Evolutionary conservation across 1,140 invertebrate species (phyloP), one percentile per base, ranked within the genome.

Genomic region (Aphis gossypii): DNA sequence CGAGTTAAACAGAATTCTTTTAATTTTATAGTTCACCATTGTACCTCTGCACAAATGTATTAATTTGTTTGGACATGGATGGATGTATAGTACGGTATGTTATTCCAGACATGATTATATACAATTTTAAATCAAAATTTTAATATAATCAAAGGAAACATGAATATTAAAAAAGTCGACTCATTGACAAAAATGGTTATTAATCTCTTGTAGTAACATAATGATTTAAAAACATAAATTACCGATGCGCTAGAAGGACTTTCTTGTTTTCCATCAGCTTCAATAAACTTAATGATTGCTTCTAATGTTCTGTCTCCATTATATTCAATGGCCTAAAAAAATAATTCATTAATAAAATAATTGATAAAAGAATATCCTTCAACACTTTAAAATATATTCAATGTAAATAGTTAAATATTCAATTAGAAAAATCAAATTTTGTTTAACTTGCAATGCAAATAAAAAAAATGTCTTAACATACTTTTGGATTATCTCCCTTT

Each of bases 251-350:
- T 88, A 41, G 51, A 25, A 90, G 89, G 2, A 44, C 38, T 25
- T 44, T 96, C 97, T 94, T 96, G 96, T 88, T 96, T 96, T 93
- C 97, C 97, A 95, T 96, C 97, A 82, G 96, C 96, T 95, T 99
- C 98, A 86, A 99, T 95, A 96, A 99, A 99, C 96, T 99, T 98
- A 90, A 96, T 96, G 94, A 99, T 96, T 94, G 97, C 99, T 95
- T 99, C 99, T 94, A 99, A 96, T 94, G 99, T 99, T 95, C 99
- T 97, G 95, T 99, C 98, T 92, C 99, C 99, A 95, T 97, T 98
- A 96, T 98, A 99, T 95, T 99, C 98, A 94, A 99, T 96, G 94
- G 97, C 96, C 97, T 97, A 95, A 82, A 95, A 94, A 93, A 60
- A 91, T 90, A n/a, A 94, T 89, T 60, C 46, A 68, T 48, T 48